These are phyloP conservation scores for Hydriomena furcata DNA, from an alignment of 2,888 invertebrate genomes.

Conservation along the genomic window DNA sequence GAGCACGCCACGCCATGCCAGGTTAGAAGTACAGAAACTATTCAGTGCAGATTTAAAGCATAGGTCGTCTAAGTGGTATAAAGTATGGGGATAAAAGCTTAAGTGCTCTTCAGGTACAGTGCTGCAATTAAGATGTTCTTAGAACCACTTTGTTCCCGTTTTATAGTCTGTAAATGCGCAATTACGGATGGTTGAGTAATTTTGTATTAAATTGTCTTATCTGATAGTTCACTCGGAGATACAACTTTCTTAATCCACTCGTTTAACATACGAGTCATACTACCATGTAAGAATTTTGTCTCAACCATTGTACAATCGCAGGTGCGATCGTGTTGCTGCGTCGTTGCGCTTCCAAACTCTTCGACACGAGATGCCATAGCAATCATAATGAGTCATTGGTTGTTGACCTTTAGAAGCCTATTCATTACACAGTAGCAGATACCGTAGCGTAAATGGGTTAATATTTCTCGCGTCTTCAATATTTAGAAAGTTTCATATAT, in stretches of 20 bases:
- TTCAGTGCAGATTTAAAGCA: conserved; percentile 35
- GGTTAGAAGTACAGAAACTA: conserved; percentile 32
- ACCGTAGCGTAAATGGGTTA: conserved; percentile 36
- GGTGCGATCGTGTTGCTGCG: conserved; percentile 28
- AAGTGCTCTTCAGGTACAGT: conserved; percentile 32
- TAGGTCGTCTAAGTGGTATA: conserved; percentile 31
- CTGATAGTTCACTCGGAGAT: conserved; percentile 1
- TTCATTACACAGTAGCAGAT: conserved; percentile 36
- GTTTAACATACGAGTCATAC: conserved; percentile 31
- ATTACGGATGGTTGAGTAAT: conserved; percentile 15
- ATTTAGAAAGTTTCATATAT: conserved; percentile 18
- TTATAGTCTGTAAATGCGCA: conserved; percentile 25
- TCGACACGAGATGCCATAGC: conserved; percentile 44
- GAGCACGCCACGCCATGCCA: conserved; percentile 58
- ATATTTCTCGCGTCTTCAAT: conserved; percentile 26
- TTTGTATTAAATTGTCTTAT: conserved; percentile 16
- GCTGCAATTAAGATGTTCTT: conserved; percentile 29
- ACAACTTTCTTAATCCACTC: conserved; percentile 19
- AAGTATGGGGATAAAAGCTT: conserved; percentile 35
- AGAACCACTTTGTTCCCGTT: conserved; percentile 22
- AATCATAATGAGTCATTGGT: conserved; percentile 56
- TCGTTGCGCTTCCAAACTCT: conserved; percentile 34
- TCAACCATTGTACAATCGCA: conserved; percentile 32
- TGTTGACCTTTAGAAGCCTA: conserved; percentile 56
- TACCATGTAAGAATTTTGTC: conserved; percentile 39